Evolutionary conservation across 2,113 vertebrate genomes (phyloP).

Genomic region (Leucoraja erinaceus): DNA sequence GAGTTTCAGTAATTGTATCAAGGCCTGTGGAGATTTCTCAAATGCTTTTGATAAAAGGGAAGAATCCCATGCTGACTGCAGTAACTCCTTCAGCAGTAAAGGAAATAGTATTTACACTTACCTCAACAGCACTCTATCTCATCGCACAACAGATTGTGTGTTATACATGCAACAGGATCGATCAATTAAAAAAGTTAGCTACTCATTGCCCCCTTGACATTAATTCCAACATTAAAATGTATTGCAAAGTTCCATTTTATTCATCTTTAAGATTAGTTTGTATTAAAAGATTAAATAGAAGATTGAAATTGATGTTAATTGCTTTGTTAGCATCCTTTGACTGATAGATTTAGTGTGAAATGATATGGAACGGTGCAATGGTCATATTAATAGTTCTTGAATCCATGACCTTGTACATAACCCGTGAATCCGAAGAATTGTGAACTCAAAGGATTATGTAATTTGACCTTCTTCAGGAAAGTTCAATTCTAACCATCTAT

Average conservation of each 20-base stretch:
- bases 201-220: slow-evolving; percentile 3
- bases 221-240: background rate
- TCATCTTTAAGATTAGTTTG: background rate
- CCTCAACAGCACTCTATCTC: slow-evolving; percentile 76
- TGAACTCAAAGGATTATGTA: background rate
- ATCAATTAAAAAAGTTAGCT: slow-evolving; percentile 34
- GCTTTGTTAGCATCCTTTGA: background rate
- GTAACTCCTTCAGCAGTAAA: slow-evolving; percentile 66
- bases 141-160: slow-evolving; percentile 57
- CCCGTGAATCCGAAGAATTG: background rate
- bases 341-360: background rate
- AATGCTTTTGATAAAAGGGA: slow-evolving; percentile 72
- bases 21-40: slow-evolving; percentile 76
- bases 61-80: slow-evolving; percentile 62
- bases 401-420: no score
- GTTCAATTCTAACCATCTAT: background rate
- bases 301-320: background rate
- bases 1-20: slow-evolving; percentile 72
- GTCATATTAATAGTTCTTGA: background rate
- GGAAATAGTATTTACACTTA: slow-evolving; percentile 70
- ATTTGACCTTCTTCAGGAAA: background rate
- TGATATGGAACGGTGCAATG: background rate
- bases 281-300: background rate
- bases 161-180: background rate
- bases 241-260: background rate